Evolutionary conservation across 30 jellyfish, hydroid and myxozoan species (phyloP).

Genomic region (Chironex yamaguchii): DNA sequence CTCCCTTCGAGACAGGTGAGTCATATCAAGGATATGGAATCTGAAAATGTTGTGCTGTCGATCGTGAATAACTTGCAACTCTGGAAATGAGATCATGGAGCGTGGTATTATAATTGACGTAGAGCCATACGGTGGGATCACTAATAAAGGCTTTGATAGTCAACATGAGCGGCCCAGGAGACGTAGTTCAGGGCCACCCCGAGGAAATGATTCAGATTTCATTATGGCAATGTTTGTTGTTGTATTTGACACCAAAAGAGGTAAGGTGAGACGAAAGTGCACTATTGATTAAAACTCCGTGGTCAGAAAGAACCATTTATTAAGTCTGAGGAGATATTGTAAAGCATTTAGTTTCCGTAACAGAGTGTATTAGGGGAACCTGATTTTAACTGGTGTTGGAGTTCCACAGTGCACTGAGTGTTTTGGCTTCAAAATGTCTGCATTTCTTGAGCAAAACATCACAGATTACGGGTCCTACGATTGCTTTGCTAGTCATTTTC

Average conservation of each 20-base stretch:
- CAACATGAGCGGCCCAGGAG: background rate
- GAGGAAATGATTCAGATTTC: conserved; percentile 42
- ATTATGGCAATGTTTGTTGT: conserved; percentile 88
- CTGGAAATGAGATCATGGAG: background rate
- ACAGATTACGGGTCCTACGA: too few relatives aligned
- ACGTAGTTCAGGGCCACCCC: background rate
- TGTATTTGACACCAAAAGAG: conserved; percentile 87
- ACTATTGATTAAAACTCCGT: too few relatives aligned
- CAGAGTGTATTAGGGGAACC: too few relatives aligned
- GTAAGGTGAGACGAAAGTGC: conserved; percentile 36
- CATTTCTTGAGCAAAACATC: too few relatives aligned
- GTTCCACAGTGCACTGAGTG: too few relatives aligned
- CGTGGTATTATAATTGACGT: background rate
- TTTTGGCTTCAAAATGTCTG: too few relatives aligned
- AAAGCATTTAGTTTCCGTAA: too few relatives aligned
- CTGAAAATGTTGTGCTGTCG: background rate
- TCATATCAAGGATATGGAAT: background rate
- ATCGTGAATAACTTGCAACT: background rate
- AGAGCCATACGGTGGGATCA: background rate
- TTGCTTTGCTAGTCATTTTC: too few relatives aligned
- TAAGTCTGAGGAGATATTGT: too few relatives aligned
- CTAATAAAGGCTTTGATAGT: background rate
- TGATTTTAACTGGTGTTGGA: too few relatives aligned
- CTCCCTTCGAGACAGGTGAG: background rate
- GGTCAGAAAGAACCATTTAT: too few relatives aligned